Base-by-base conservation (phyloP, 2,113 vertebrate genomes). In the Climacteris rufus region DNA sequence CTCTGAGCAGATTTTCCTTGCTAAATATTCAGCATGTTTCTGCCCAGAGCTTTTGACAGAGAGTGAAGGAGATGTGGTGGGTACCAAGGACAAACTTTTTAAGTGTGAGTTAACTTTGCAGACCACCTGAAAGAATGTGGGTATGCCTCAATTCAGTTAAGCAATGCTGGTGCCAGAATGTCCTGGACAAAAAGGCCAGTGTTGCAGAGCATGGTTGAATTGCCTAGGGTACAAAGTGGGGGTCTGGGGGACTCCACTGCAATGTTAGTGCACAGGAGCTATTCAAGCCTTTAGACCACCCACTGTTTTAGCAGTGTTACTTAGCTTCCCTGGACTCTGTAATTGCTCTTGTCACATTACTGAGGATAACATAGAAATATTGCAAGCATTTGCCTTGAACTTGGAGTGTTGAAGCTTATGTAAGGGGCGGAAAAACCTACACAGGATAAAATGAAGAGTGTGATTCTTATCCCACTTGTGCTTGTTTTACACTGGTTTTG, bases 321-420 rank as follows among this genome's bases (percentile, higher is more conserved):
- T 87, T 72, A 59, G 57, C 54, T 89, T 94, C 69, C 52, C 90
- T 83, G 88, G 69, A 39, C 86, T 82, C 83, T 70, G 49, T 78
- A 90, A 96, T 95, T 94, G 59, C 80, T 84, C 91, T 92, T 94
- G 90, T 94, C 90, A 81, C 75, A 33, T 95, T 91, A 80, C 76
- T 64, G 84, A 86, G 91, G 79, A 86, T 85, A 94, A 68, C 27
- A 7, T 9, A 83, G 87, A 96, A 96, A 85, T 94, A 95, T 44
- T 86, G 84, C 50, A 77, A 79, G 54, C n/a, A 72, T 97, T 95
- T 72, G 21, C 84, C 87, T 87, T 91, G 70, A 92, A 94, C 68
- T 64, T 88, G 42, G 22, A 77, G 75, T 22, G 39, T 21, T 82
- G 70, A 74, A 87, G 68, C 44, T 96, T 86, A 59, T 28, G 25